A percentile compares a stretch with the other conserved stretches of the same genome.
phyloP scores from a whole-genome alignment of 2,113 vertebrate genomes.

The Oceanites oceanicus region DNA sequence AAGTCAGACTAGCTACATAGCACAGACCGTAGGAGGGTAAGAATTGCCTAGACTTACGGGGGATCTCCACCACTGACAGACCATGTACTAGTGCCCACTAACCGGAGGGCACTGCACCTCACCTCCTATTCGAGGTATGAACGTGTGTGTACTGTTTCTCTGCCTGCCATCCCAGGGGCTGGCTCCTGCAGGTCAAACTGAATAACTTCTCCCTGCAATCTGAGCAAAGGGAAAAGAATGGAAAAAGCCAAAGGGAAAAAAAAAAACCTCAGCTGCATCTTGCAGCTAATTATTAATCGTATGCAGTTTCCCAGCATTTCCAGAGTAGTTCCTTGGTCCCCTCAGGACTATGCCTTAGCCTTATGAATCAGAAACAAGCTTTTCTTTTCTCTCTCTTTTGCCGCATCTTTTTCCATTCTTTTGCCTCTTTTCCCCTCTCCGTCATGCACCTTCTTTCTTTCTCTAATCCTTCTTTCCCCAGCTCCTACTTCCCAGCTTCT shows the following conservation, averaged over 20 bases:
- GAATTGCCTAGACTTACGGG: background rate
- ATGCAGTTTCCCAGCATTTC: background rate
- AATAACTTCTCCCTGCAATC: background rate
- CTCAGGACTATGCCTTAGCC: background rate
- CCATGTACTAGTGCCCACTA: background rate
- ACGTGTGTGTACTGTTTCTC: background rate
- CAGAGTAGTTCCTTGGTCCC: background rate
- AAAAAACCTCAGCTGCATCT: background rate
- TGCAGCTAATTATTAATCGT: constrained; percentile 35
- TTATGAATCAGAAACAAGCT: background rate
- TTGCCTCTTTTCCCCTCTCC: background rate
- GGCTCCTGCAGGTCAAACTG: background rate
- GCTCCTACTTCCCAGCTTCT: background rate
- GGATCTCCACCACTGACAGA: background rate
- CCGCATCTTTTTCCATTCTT: background rate
- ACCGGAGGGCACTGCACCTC: background rate
- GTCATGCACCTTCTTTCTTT: background rate
- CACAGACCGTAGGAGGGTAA: background rate
- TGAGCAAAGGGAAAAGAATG: background rate
- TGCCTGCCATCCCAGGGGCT: background rate
- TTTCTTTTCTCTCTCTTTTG: background rate
- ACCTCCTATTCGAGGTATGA: background rate
- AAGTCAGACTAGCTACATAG: background rate
- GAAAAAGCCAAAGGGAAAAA: background rate
- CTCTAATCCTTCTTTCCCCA: background rate